These are phyloP conservation scores for Machaerirhynchus nigripectus DNA, from an alignment of 2,113 vertebrate genomes.

Conservation along the genomic window DNA sequence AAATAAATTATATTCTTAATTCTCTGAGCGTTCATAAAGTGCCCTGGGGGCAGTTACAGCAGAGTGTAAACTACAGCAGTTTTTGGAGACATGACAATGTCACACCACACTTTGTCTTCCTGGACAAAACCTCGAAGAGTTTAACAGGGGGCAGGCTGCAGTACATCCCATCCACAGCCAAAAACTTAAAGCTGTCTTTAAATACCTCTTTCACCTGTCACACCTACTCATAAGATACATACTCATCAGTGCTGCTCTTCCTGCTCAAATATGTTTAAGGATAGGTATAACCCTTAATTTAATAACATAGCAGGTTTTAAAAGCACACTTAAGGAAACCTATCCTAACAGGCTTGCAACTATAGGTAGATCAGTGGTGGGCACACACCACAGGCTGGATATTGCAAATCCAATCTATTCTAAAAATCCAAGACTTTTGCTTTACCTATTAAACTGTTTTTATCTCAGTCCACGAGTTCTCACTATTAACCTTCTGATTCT, in stretches of 20 bases:
- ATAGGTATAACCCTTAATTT: background rate
- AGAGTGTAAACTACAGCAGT: background rate
- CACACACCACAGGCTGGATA: background rate
- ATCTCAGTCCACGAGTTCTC: fast-evolving
- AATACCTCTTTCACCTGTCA: background rate
- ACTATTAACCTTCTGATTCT: background rate
- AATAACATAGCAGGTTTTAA: background rate
- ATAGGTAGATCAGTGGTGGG: background rate
- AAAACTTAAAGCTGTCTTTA: background rate
- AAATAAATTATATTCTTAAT: background rate
- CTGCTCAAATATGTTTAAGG: background rate
- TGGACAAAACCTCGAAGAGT: background rate
- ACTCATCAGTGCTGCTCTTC: background rate
- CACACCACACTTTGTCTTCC: background rate
- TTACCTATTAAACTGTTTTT: background rate
- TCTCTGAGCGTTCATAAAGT: background rate
- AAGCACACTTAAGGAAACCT: background rate
- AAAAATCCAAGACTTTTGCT: background rate
- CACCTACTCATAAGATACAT: background rate
- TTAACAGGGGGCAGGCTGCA: background rate
- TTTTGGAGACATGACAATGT: background rate
- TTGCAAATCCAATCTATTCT: background rate
- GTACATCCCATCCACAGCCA: background rate
- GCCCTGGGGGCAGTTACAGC: background rate
- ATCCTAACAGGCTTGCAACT: background rate